Evolutionary conservation across 2,888 invertebrate species (phyloP).

Genomic region (Colostygia pectinataria): DNA sequence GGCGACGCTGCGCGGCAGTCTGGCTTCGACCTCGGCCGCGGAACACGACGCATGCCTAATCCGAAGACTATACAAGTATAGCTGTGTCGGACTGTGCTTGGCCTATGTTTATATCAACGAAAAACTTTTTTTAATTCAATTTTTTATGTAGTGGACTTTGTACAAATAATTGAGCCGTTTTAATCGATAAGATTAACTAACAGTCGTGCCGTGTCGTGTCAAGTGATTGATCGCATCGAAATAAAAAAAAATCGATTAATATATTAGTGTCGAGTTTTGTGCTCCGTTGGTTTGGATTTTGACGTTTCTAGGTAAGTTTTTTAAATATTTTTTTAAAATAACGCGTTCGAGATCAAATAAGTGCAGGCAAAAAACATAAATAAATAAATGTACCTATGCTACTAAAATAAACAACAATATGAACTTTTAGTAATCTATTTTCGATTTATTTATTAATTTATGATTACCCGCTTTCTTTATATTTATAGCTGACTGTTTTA

Average conservation of each 20-base stretch:
- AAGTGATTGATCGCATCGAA: constrained; percentile 60
- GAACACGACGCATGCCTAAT: constrained; percentile 40
- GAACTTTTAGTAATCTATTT: no score
- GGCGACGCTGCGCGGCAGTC: constrained; percentile 69
- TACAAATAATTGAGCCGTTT: constrained; percentile 47
- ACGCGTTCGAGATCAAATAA: no score
- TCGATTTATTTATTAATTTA: neutral
- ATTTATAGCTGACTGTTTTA: no score
- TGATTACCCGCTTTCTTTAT: neutral
- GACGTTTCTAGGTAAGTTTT: constrained; percentile 60
- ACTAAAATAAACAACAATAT: no score
- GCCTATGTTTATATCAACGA: constrained; percentile 50
- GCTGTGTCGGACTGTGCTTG: constrained; percentile 38
- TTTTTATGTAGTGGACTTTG: constrained; percentile 37
- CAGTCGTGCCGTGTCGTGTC: constrained; percentile 64
- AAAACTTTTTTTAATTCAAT: constrained; percentile 22
- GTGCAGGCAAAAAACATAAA: no score
- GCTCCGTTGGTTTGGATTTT: constrained; percentile 64
- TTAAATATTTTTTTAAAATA: constrained; percentile 19
- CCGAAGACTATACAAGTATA: constrained; percentile 24
- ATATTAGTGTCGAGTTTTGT: constrained; percentile 43
- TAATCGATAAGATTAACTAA: constrained; percentile 64
- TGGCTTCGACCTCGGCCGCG: constrained; percentile 53
- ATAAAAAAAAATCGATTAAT: constrained; percentile 50
- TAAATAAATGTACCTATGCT: no score